Conservation (phyloP, 2,797 vertebrate species). For the Cynodonichthys magdalenae region DNA sequence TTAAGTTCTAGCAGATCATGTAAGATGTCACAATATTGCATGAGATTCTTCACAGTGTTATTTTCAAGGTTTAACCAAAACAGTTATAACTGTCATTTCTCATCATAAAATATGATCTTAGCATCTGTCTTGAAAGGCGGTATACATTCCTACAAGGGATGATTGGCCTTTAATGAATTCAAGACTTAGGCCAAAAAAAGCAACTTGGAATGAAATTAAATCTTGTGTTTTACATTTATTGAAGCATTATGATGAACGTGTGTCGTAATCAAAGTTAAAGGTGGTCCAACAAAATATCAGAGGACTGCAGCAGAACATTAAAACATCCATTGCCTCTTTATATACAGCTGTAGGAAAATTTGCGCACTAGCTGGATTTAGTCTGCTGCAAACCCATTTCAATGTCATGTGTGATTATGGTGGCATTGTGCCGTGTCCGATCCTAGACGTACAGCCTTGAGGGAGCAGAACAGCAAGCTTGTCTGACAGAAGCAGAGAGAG, state of each 20-base stretch:
- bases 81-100: too few species aligned
- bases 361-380: slow-evolving; percentile 28
- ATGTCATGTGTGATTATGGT: slow-evolving; percentile 69
- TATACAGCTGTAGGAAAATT: slow-evolving; percentile 32
- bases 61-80: too few species aligned
- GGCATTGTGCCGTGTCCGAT: slow-evolving; percentile 50
- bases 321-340: neutral
- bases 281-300: neutral
- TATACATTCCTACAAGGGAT: too few species aligned
- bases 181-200: neutral
- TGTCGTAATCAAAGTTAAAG: neutral
- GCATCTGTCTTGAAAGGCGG: too few species aligned
- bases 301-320: neutral
- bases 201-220: neutral
- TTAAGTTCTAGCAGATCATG: too few species aligned
- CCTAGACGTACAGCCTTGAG: slow-evolving; percentile 48
- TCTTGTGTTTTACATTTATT: neutral
- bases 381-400: slow-evolving; percentile 46
- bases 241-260: neutral
- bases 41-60: too few species aligned
- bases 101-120: too few species aligned
- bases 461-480: slow-evolving; percentile 58
- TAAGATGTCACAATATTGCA: too few species aligned
- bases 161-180: too few species aligned
- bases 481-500: slow-evolving; percentile 67